Percentiles rank a stretch among this genome's conserved stretches.
Evolutionary conservation across 35 echinoderm and acorn worm species (phyloP).

Genomic region (Lytechinus variegatus): DNA sequence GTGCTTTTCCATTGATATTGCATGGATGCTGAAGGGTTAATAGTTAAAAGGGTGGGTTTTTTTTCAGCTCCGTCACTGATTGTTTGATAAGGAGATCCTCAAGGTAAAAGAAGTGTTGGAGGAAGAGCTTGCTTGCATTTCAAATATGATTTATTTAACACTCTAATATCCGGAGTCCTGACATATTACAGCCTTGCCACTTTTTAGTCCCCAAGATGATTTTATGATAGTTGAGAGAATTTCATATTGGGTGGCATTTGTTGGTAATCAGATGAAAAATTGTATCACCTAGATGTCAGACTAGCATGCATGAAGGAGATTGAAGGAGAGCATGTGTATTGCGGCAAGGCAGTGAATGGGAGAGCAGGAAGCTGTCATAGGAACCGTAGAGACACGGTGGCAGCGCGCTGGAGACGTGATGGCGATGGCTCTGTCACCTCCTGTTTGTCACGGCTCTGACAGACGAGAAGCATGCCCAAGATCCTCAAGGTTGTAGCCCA

Average conservation of each 20-base stretch:
- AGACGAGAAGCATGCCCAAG: slow-evolving; percentile 52
- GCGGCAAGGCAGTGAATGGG: background rate
- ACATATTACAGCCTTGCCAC: background rate
- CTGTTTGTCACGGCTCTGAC: slow-evolving; percentile 50
- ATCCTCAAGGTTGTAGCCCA: slow-evolving; percentile 54
- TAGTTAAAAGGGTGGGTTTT: no score
- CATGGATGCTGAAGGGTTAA: background rate
- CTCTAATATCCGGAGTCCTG: background rate
- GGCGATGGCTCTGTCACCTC: slow-evolving; percentile 56
- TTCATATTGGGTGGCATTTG: background rate
- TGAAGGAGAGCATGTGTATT: background rate
- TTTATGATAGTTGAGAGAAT: background rate
- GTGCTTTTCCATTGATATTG: background rate
- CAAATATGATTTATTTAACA: background rate
- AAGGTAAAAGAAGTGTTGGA: background rate
- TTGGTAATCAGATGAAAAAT: background rate
- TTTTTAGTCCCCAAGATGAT: background rate
- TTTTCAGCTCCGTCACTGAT: background rate
- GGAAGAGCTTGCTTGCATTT: background rate
- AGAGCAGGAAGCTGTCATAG: slow-evolving; percentile 48
- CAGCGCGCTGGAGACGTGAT: slow-evolving; percentile 48
- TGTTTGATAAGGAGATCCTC: background rate
- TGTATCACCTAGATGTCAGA: background rate
- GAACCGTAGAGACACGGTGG: slow-evolving; percentile 46
- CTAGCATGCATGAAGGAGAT: background rate